Evolutionary conservation across 2,113 vertebrate species (phyloP).

Genomic region (Mesitornis unicolor): DNA sequence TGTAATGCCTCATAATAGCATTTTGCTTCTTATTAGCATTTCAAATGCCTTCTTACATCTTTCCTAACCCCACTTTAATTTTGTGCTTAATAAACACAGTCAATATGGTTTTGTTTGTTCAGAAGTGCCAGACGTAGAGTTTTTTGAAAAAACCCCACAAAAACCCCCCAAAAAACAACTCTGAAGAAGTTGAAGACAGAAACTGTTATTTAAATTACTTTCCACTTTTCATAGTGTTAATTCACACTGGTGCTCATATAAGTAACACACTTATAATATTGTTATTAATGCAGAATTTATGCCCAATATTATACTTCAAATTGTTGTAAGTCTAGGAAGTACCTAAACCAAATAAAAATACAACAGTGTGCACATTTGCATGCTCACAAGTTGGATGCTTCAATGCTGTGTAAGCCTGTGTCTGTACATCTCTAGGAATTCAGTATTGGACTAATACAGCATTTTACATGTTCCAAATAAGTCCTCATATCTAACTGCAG

Average conservation of each 20-base stretch:
- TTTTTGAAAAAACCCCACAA: not conserved
- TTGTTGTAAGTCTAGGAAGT: not conserved
- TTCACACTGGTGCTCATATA: not conserved
- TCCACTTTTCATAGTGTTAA: not conserved
- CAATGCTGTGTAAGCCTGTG: not conserved
- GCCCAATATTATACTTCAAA: not conserved
- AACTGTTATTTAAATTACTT: not conserved
- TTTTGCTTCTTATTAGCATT: not conserved
- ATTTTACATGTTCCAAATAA: not conserved
- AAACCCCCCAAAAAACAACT: no score
- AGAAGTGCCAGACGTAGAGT: not conserved
- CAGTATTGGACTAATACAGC: not conserved
- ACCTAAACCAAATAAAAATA: not conserved
- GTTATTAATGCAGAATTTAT: not conserved
- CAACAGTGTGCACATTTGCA: not conserved
- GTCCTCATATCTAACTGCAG: not conserved
- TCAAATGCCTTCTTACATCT: not conserved
- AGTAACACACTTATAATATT: not conserved
- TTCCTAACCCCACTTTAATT: not conserved
- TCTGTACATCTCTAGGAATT: not conserved
- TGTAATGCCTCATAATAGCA: not conserved
- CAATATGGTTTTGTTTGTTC: not conserved
- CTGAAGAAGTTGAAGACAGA: not conserved
- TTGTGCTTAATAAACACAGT: not conserved
- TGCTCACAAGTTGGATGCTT: not conserved